phyloP scores from a whole-genome alignment of 1,140 invertebrate genomes.

The Hyles euphorbiae region DNA sequence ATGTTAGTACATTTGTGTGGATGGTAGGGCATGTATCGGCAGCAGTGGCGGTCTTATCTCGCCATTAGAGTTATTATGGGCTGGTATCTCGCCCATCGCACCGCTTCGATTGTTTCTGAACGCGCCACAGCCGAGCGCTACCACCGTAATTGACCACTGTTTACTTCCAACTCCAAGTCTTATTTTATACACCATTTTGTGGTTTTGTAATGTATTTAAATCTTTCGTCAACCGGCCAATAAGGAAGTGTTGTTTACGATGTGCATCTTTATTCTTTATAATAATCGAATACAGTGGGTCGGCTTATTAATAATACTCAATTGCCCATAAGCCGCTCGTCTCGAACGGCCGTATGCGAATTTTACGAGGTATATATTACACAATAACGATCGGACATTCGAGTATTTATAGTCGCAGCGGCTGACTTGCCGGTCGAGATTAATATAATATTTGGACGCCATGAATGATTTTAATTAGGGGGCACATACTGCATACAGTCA shows the following conservation, averaged over 20 bases:
- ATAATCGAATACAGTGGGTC: too few relatives aligned
- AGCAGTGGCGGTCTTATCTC: conserved; percentile 65
- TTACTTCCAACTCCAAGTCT: conserved; percentile 60
- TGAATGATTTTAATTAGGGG: too few relatives aligned
- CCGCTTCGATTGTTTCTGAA: conserved; percentile 71
- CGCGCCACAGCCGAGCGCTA: conserved; percentile 56
- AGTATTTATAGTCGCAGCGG: conserved; percentile 28
- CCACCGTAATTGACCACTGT: conserved; percentile 71
- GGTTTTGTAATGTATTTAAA: conserved; percentile 33
- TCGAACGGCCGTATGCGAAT: conserved; percentile 11
- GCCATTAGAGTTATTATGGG: conserved; percentile 71
- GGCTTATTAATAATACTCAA: conserved; percentile 12
- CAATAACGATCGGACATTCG: conserved; percentile 23
- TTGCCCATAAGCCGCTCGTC: conserved; percentile 8
- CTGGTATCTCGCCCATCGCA: conserved; percentile 68
- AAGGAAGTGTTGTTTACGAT: neutral
- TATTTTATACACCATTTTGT: conserved; percentile 57
- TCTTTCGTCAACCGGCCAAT: conserved; percentile 4
- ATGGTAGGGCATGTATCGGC: conserved; percentile 42
- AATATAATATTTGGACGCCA: too few relatives aligned
- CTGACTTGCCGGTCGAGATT: conserved; percentile 4
- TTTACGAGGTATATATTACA: conserved; percentile 33
- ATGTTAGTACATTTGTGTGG: conserved; percentile 41
- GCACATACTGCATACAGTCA: neutral
- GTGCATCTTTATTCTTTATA: neutral